These are phyloP conservation scores for Apomyelois bistriatella DNA, from an alignment of 2,888 invertebrate species.

Conservation along the genomic window DNA sequence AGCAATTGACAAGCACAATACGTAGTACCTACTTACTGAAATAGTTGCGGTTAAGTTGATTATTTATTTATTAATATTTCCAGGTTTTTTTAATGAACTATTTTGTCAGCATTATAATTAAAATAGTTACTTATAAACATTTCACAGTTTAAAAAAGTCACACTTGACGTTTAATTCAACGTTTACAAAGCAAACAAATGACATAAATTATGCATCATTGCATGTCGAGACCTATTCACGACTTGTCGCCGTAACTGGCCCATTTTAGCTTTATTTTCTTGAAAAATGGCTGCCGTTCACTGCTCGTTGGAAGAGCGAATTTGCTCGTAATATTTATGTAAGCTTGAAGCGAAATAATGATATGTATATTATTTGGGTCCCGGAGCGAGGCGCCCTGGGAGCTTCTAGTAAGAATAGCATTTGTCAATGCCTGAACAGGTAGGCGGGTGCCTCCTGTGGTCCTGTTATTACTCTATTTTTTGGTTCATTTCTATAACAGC, in stretches of 20 bases:
- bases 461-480: conserved; percentile 67
- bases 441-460: conserved; percentile 48
- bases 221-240: conserved; percentile 23
- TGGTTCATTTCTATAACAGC: conserved; percentile 57
- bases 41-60: background rate
- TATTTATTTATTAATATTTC: background rate
- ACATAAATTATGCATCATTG: conserved; percentile 24
- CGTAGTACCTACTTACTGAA: background rate
- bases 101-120: too few relatives aligned
- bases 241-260: conserved; percentile 18
- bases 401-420: conserved; percentile 49
- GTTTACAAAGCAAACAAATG: conserved; percentile 11
- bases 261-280: conserved; percentile 47
- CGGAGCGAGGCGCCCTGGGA: conserved; percentile 46
- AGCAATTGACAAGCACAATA: background rate
- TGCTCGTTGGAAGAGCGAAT: conserved; percentile 54
- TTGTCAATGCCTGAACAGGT: conserved; percentile 72
- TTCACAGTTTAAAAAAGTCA: too few relatives aligned
- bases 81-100: too few relatives aligned
- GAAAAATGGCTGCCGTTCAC: conserved; percentile 57
- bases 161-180: conserved; percentile 6
- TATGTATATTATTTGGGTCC: conserved; percentile 72
- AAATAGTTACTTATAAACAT: too few relatives aligned
- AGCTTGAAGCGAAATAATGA: conserved; percentile 65
- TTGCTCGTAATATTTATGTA: conserved; percentile 70